Conservation (phyloP, 2,113 vertebrate genomes). For the Phylloscopus trochiloides region DNA sequence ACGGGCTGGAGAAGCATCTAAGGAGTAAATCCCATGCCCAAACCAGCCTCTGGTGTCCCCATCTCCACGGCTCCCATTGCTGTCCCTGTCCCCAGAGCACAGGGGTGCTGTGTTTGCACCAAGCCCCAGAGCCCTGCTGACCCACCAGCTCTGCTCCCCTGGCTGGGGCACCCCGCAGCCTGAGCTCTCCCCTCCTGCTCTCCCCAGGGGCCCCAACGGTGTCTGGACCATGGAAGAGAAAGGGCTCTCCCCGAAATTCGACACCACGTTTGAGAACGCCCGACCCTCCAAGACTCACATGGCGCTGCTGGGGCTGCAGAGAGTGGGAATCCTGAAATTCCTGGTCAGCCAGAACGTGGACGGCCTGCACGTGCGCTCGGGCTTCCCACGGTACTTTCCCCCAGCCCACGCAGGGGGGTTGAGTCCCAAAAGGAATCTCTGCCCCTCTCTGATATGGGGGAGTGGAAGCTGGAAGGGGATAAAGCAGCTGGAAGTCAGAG, state of each 20-base stretch:
- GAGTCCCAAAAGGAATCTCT: neutral
- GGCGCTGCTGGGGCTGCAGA: conserved; percentile 89
- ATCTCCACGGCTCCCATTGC: too few species aligned
- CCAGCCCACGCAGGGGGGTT: fast-evolving
- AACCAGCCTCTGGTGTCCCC: too few species aligned
- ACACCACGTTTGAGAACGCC: conserved; percentile 94
- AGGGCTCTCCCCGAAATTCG: conserved; percentile 88
- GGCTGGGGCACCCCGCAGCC: fast-evolving
- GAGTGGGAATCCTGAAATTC: conserved; percentile 87
- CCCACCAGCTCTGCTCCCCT: fast-evolving
- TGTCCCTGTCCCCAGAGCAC: too few species aligned
- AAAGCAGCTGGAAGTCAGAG: neutral
- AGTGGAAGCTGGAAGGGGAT: neutral
- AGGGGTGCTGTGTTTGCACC: fast-evolving
- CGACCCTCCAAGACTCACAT: conserved; percentile 90
- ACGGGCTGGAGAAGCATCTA: too few species aligned
- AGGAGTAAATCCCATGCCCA: too few species aligned
- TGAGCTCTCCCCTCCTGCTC: neutral
- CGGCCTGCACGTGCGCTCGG: conserved; percentile 91
- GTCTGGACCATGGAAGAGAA: conserved; percentile 96
- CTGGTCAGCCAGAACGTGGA: conserved; percentile 98
- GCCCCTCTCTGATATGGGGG: fast-evolving
- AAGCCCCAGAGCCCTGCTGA: neutral
- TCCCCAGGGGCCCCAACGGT: conserved; percentile 88
- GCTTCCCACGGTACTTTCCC: conserved; percentile 87